Base-by-base conservation (phyloP, 2,113 vertebrate genomes). In the Dendropsophus ebraccatus region DNA sequence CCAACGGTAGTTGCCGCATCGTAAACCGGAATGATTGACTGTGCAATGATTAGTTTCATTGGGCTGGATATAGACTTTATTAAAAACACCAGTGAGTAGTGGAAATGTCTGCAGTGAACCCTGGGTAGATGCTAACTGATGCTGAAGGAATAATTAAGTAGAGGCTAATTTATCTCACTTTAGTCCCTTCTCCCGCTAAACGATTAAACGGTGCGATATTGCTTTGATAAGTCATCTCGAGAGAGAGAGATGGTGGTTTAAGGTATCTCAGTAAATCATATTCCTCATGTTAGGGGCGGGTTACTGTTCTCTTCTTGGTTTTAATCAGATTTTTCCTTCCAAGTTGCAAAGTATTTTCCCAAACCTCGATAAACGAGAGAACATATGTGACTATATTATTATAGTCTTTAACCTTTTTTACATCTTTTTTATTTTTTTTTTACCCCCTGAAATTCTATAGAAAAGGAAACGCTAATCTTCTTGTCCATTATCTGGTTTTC, bases 21-120 rank as follows among this genome's bases (percentile, higher is more conserved):
- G 41, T 84, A 89, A 37, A 85, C 85, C 74, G 80, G 60, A 81
- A 23, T 50, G 67, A 85, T 89, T 85, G 47, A 84, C 85, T 87
- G 14, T 84, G 50, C 72, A 17, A 87, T 75, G 60, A 85, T 85
- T 70, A 85, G 23, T 45, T 25, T n/a, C 47, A 28, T 87, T 62
- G 25, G 54, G 62, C 41, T 83, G 72, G 70, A 88, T 62, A 11
- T 45, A 56, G 45, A 6, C 16, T 0, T 3, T 76, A 0, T 80
- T 87, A 85, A 87, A 81, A 81, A 81, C 77, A 87, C 25, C 37
- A 54, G 41, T 50, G 28, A 56, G n/a, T 52, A 41, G 67, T 83
- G 84, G 72, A 69, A 82, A 37, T 86, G 1, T 85, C 62, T 76
- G 28, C 81, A 75, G 76, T 82, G 54, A 75, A 79, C 54, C 16